A percentile compares a stretch with the other conserved stretches of the same genome.
Evolutionary conservation across 2,113 vertebrate genomes (phyloP).

Genomic region (Xiphophorus couchianus): DNA sequence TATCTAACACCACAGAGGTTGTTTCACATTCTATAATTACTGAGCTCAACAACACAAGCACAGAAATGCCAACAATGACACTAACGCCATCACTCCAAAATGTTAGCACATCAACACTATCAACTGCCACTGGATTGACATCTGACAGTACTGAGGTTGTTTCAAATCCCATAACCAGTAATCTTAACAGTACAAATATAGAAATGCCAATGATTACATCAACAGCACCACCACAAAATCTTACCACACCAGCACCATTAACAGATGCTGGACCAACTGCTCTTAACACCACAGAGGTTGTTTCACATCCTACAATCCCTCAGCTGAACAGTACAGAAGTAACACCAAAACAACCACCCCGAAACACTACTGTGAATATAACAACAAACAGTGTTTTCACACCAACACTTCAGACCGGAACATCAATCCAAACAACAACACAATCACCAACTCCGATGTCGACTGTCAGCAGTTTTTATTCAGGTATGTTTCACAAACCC

Average conservation of each 20-base stretch:
- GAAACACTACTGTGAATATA: slow-evolving; percentile 2
- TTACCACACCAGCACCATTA: neutral
- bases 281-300: neutral
- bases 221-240: neutral
- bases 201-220: neutral
- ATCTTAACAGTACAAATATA: neutral
- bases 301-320: neutral
- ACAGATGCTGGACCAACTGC: neutral
- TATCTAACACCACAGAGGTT: slow-evolving; percentile 12
- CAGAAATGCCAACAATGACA: slow-evolving; percentile 11
- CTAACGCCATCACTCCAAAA: neutral
- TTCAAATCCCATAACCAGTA: neutral
- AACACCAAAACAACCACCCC: neutral
- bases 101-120: neutral
- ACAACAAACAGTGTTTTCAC: slow-evolving; percentile 14
- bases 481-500: slow-evolving; percentile 38
- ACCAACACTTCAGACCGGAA: slow-evolving; percentile 1
- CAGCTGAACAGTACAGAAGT: slow-evolving; percentile 9
- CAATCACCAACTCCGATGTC: neutral
- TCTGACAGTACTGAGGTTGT: neutral
- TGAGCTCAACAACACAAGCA: neutral
- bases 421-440: slow-evolving; percentile 4
- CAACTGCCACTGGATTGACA: neutral
- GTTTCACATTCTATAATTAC: neutral
- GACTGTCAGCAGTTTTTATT: slow-evolving; percentile 15